phyloP scores from a whole-genome alignment of 2,888 invertebrate genomes.

The Nomada ruficornis region DNA sequence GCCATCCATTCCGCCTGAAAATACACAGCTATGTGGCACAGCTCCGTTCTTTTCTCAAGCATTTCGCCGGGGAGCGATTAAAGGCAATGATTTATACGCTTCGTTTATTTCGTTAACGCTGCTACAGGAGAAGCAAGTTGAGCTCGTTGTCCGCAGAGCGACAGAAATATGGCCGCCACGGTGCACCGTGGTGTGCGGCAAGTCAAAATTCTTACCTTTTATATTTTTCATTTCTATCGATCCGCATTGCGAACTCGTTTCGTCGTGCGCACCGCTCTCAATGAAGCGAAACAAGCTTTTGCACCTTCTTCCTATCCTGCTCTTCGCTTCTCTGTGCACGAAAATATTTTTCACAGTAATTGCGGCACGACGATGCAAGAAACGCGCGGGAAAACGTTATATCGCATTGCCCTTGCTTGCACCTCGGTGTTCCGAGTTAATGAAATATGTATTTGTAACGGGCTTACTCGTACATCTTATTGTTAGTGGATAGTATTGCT shows the following conservation, averaged over 20 bases:
- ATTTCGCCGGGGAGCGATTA: constrained; percentile 56
- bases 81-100: constrained; percentile 62
- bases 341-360: background rate
- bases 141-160: constrained; percentile 30
- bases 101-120: constrained; percentile 54
- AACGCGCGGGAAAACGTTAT: constrained; percentile 10
- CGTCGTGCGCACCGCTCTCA: background rate
- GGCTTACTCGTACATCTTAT: constrained; percentile 1
- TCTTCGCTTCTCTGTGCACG: background rate
- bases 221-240: background rate
- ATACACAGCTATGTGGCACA: constrained; percentile 27
- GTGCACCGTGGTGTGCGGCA: background rate
- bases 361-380: background rate
- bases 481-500: background rate
- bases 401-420: constrained; percentile 31
- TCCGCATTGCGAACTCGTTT: background rate
- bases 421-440: constrained; percentile 30
- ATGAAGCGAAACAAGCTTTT: background rate
- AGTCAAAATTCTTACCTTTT: background rate
- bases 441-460: constrained; percentile 39
- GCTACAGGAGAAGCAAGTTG: constrained; percentile 12
- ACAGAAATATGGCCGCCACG: constrained; percentile 37
- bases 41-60: constrained; percentile 31
- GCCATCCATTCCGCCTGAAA: constrained; percentile 48
- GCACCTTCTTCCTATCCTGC: background rate